Conservation (phyloP, 2,797 vertebrate species). For the Jordanella pulchra region DNA sequence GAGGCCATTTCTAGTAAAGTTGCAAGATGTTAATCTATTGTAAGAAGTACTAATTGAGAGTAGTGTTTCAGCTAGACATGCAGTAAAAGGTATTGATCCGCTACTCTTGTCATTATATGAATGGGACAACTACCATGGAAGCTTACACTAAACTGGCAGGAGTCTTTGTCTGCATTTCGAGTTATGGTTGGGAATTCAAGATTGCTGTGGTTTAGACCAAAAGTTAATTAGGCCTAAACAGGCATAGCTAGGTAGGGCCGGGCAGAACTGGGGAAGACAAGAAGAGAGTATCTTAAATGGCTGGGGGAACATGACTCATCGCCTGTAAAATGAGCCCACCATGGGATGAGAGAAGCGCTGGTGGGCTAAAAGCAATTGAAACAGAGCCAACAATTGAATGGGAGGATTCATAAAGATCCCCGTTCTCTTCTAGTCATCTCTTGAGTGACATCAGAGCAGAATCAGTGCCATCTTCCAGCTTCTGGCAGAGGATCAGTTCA, state of each 20-base stretch:
- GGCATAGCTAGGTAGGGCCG: constrained; percentile 33
- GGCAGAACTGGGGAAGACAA: constrained; percentile 45
- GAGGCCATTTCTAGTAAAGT: constrained; percentile 42
- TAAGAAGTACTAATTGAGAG: constrained; percentile 40
- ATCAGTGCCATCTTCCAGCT: constrained; percentile 74
- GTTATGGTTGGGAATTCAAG: constrained; percentile 70
- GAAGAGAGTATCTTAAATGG: constrained; percentile 59
- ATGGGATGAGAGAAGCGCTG: constrained; percentile 59
- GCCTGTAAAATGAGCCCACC: constrained; percentile 78
- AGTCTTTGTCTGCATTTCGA: constrained; percentile 43
- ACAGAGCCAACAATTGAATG: constrained; percentile 66
- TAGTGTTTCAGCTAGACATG: constrained; percentile 48
- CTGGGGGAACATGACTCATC: constrained; percentile 69
- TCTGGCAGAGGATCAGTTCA: constrained; percentile 75
- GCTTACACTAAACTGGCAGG: constrained; percentile 61
- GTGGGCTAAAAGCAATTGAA: constrained; percentile 22
- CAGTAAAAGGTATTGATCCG: constrained; percentile 70
- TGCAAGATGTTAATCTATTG: constrained; percentile 42
- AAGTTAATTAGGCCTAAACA: constrained; percentile 37
- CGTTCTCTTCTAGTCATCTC: constrained; percentile 61
- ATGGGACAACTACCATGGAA: constrained; percentile 32
- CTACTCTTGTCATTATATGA: constrained; percentile 56
- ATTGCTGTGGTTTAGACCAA: constrained; percentile 54
- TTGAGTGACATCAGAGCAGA: constrained; percentile 81
- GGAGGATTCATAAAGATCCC: constrained; percentile 69